phyloP scores from a whole-genome alignment of 2,888 invertebrate species.

The Catocala sponsa region DNA sequence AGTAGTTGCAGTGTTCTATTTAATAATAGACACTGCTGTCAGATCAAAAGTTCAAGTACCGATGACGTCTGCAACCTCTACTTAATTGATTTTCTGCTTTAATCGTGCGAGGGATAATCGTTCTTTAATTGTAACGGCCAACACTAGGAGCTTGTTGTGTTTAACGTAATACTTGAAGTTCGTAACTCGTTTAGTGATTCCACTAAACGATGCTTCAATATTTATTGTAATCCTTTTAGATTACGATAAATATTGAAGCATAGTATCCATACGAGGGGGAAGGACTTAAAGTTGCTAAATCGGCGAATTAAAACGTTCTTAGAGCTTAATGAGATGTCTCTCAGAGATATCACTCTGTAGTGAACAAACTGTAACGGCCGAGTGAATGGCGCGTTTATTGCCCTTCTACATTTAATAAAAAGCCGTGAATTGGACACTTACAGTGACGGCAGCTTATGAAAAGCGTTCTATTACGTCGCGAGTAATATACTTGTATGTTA shows the following conservation, averaged over 20 bases:
- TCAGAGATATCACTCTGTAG: neutral
- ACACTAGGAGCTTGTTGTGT: too few relatives aligned
- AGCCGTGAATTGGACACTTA: neutral
- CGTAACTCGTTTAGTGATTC: neutral
- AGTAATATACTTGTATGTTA: too few relatives aligned
- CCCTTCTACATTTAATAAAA: neutral
- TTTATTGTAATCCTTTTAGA: too few relatives aligned
- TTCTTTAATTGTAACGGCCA: neutral
- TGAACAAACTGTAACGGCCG: neutral
- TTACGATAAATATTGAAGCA: too few relatives aligned
- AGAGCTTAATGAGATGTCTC: constrained; percentile 3
- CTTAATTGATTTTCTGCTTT: constrained; percentile 13
- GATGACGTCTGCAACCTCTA: constrained; percentile 7
- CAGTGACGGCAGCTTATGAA: neutral
- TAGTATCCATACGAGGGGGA: neutral
- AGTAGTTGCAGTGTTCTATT: too few relatives aligned
- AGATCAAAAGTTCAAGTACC: constrained; percentile 20
- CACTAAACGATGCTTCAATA: too few relatives aligned
- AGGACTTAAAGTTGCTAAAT: neutral
- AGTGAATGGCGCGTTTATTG: neutral
- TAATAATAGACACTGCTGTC: too few relatives aligned
- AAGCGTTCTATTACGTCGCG: too few relatives aligned
- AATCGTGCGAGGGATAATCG: constrained; percentile 1
- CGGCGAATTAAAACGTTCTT: constrained; percentile 1
- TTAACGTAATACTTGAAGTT: too few relatives aligned